These are phyloP conservation scores for Acanthurus lineatus DNA, from an alignment of 2,797 vertebrate species.

Conservation along the genomic window DNA sequence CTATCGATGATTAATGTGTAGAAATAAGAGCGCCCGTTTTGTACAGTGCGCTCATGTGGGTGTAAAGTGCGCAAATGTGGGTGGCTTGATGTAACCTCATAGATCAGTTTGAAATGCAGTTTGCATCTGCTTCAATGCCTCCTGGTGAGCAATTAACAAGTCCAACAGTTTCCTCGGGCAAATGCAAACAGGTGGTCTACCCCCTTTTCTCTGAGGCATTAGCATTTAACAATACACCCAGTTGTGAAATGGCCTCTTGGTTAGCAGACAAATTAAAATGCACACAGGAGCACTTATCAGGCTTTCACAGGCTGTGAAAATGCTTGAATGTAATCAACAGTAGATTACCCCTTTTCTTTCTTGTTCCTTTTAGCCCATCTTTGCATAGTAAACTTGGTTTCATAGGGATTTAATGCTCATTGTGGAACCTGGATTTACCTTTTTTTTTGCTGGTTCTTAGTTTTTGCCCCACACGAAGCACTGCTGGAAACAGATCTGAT, in stretches of 20 bases:
- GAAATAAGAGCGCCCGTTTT: neutral
- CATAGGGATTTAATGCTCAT: neutral
- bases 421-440: neutral
- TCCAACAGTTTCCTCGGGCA: conserved; percentile 82
- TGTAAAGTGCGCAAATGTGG: neutral
- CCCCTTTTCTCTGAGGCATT: conserved; percentile 68
- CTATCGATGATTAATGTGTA: neutral
- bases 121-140: conserved; percentile 69
- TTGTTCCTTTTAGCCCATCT: neutral
- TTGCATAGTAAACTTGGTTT: conserved; percentile 18
- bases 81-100: neutral
- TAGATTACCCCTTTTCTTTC: neutral
- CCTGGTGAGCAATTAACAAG: conserved; percentile 90
- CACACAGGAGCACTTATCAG: conserved; percentile 49
- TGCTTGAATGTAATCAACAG: conserved; percentile 19
- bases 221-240: conserved; percentile 83
- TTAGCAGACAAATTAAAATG: conserved; percentile 76
- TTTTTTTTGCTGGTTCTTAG: neutral
- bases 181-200: conserved; percentile 85
- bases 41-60: neutral
- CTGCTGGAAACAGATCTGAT: conserved; percentile 7
- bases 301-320: conserved; percentile 52
- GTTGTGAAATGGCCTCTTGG: conserved; percentile 76
- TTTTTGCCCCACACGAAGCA: neutral
- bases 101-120: conserved; percentile 66